Base-by-base conservation (phyloP, 2,797 vertebrate species). In the Florisuga fusca region DNA sequence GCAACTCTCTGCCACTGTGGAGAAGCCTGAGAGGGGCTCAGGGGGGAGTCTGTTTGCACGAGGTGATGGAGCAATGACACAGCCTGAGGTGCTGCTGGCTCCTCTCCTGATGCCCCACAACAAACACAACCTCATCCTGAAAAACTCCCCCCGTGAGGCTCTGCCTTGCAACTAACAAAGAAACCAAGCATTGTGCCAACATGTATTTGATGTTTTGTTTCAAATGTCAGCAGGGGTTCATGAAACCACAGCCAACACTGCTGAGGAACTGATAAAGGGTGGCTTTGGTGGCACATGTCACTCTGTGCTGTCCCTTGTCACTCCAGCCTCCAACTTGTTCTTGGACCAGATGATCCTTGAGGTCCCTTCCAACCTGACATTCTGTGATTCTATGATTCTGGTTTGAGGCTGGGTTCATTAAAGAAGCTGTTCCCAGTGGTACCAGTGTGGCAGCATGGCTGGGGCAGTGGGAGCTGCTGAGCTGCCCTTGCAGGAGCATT, bases 51-150 rank as follows among this genome's bases (percentile, higher is more conserved):
- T 38, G 2, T 48, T 48, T 34, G 12, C 8, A 14, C 14, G 31
- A 34, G 41, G 21, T 18, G 54, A 41, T 1, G 3, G 61, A 31
- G 33, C 6, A 29, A 67, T 0, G 0, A 45, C 1, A 1, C 31
- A 55, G 27, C 31, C 63, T 57, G 4, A 13, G 51, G 26, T 9
- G 58, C 5, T 8, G 38, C 29, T 38, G 66, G 29, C 54, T 63
- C 45, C 64, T 58, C 31, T 53, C 41, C 27, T 3, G 29, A 21
- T 10, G 36, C 19, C 45, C 66, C 4, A 53, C 54, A 77, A 45
- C 20, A 73, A 76, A 41, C 53, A 46, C 46, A 66, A 45, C 15
- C 31, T 53, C 22, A 3, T 5, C 27, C n/a, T 2, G 36, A 17
- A 2, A 6, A 50, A 20, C 21, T 5, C 34, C 68, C 62, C 48